Evolutionary conservation across 2,113 vertebrate species (phyloP).

Genomic region (Nipponia nippon): DNA sequence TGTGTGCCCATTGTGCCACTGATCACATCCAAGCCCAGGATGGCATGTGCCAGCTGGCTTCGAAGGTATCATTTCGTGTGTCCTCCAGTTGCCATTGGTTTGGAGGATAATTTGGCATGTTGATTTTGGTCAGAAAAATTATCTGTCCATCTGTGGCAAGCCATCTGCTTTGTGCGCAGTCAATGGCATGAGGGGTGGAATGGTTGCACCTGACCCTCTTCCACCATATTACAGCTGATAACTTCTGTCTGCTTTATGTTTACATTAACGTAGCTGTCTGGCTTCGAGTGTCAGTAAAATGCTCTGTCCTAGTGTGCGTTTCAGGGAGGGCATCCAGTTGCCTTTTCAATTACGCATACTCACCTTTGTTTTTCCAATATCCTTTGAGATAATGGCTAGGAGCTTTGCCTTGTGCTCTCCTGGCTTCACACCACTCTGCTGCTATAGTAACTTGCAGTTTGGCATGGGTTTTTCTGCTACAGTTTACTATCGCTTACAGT

Average conservation of each 20-base stretch:
- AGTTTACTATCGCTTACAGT: neutral
- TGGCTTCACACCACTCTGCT: neutral
- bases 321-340: neutral
- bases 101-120: conserved; percentile 19
- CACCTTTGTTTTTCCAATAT: neutral
- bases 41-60: conserved; percentile 20
- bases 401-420: neutral
- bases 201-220: neutral
- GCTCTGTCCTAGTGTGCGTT: neutral
- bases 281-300: neutral
- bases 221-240: neutral
- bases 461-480: neutral
- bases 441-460: neutral
- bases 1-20: neutral
- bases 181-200: neutral
- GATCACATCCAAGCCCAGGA: neutral
- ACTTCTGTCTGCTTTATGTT: neutral
- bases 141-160: neutral
- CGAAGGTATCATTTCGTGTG: neutral
- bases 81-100: conserved; percentile 38
- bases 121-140: conserved; percentile 41
- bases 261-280: neutral
- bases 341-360: neutral
- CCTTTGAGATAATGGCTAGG: neutral
- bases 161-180: neutral